These are phyloP conservation scores for Anniella stebbinsi DNA, from an alignment of 2,797 vertebrate genomes.

Conservation along the genomic window DNA sequence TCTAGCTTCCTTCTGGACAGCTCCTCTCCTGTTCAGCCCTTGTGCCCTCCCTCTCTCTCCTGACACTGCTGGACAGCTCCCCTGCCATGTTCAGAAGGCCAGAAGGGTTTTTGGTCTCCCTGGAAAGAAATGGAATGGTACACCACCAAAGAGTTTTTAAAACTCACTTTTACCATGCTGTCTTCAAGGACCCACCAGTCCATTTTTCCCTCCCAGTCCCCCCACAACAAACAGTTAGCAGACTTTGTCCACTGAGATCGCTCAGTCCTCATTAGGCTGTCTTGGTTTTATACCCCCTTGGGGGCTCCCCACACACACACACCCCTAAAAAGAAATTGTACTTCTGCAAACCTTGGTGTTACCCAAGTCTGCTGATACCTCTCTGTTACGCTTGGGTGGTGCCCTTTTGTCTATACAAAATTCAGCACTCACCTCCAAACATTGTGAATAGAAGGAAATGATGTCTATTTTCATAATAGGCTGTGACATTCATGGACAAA, in stretches of 20 bases:
- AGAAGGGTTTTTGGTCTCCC: not conserved
- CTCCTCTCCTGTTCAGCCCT: not conserved
- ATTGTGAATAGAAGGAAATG: not conserved
- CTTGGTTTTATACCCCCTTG: not conserved
- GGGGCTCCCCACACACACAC: too few relatives aligned
- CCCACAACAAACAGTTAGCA: not conserved
- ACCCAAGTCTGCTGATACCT: not conserved
- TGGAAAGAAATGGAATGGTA: not conserved
- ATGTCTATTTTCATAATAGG: not conserved
- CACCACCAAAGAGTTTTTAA: not conserved
- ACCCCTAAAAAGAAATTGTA: not conserved
- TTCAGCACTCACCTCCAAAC: not conserved
- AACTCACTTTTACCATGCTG: too few relatives aligned
- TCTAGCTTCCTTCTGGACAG: not conserved
- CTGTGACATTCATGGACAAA: not conserved
- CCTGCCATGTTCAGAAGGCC: not conserved
- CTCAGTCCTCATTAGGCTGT: not conserved
- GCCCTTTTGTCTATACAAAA: not conserved
- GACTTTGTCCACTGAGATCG: not conserved
- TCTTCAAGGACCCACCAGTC: not conserved
- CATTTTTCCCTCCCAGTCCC: not conserved
- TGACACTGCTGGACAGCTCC: not conserved
- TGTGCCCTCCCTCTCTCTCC: not conserved
- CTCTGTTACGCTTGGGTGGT: not conserved
- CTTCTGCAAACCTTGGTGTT: not conserved